phyloP scores from a whole-genome alignment of 2,888 invertebrate genomes.

The Mimas tiliae region DNA sequence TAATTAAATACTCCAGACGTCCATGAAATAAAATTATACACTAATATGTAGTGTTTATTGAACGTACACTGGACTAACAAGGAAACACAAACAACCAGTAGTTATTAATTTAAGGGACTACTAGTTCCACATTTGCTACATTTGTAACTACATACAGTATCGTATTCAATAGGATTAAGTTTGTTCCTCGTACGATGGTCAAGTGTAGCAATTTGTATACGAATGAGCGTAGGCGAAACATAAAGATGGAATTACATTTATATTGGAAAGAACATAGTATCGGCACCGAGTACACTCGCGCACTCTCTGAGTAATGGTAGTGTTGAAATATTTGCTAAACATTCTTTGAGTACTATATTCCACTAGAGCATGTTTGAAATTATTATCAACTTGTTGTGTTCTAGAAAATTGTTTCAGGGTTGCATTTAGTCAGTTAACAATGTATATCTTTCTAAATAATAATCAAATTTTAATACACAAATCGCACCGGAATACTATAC shows the following conservation, averaged over 20 bases:
- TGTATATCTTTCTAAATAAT: too few species aligned
- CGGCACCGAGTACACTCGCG: neutral
- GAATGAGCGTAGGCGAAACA: conserved; percentile 43
- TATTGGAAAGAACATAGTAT: conserved; percentile 28
- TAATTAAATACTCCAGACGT: conserved; percentile 35
- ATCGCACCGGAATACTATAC: too few species aligned
- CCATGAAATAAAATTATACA: conserved; percentile 35
- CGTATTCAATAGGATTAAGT: conserved; percentile 50
- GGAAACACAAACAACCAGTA: conserved; percentile 34
- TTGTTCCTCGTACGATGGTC: conserved; percentile 44
- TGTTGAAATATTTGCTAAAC: neutral
- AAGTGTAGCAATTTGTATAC: conserved; percentile 57
- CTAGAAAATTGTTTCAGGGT: too few species aligned
- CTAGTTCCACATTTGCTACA: neutral
- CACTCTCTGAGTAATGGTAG: neutral
- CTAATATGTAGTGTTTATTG: conserved; percentile 16
- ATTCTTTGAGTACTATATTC: too few species aligned
- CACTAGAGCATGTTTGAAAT: too few species aligned
- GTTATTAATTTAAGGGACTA: conserved; percentile 1
- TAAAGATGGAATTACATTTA: conserved; percentile 35
- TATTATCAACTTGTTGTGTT: too few species aligned
- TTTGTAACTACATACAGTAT: conserved; percentile 34
- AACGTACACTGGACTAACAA: conserved; percentile 25
- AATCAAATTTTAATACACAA: too few species aligned
- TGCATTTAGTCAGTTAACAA: too few species aligned